These are phyloP conservation scores for Prionace glauca DNA, from an alignment of 2,797 vertebrate genomes.

Conservation along the genomic window DNA sequence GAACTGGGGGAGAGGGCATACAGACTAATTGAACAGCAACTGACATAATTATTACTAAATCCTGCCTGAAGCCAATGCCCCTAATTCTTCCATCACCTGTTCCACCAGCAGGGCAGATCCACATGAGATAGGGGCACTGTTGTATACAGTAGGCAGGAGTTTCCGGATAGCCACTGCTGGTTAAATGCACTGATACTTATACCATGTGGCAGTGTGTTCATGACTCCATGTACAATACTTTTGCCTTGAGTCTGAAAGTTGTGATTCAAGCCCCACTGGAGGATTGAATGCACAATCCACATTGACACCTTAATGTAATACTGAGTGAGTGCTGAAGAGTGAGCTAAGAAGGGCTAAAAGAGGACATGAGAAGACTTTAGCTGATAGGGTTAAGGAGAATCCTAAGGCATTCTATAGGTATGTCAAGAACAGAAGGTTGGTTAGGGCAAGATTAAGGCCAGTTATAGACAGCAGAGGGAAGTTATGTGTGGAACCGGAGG, in stretches of 20 bases:
- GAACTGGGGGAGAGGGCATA: neutral
- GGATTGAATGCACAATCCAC: neutral
- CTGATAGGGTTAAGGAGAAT: too few relatives aligned
- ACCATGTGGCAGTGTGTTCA: neutral
- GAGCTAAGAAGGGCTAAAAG: too few relatives aligned
- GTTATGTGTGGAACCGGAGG: too few relatives aligned
- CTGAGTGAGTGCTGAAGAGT: neutral
- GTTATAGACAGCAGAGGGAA: too few relatives aligned
- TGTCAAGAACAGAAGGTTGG: too few relatives aligned
- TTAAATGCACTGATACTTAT: neutral
- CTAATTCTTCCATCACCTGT: neutral
- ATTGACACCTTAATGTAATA: too few relatives aligned
- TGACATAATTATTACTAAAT: neutral
- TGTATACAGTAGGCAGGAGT: neutral
- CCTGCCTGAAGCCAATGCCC: neutral
- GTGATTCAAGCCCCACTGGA: neutral
- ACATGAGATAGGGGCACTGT: neutral
- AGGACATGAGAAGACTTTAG: too few relatives aligned
- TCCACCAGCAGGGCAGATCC: neutral
- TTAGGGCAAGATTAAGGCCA: too few relatives aligned
- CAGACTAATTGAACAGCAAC: neutral
- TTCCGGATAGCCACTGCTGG: neutral
- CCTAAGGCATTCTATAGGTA: too few relatives aligned
- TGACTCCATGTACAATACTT: neutral
- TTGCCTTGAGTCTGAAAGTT: neutral